Base-by-base conservation (phyloP, 2,113 vertebrate species). In the Empidonax traillii region DNA sequence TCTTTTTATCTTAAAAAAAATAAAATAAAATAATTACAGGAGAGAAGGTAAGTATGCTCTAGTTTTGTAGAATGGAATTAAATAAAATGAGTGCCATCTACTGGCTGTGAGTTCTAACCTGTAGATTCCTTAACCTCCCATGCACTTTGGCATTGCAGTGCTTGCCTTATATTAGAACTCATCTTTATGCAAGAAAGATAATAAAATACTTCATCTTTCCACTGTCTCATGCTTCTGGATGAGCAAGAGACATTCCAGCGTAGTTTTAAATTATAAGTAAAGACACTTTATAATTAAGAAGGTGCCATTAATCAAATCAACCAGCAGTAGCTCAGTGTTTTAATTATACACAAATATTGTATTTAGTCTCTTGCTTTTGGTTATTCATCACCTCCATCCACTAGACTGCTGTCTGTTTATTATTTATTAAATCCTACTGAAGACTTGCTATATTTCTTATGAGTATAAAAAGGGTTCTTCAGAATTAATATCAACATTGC, bases 311-410 rank as follows among this genome's bases (percentile, higher is more conserved):
- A 97, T 97, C 96, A 97, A 96, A 96, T 94, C 93, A 96, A 85
- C 92, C 75, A 95, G 89, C 93, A 86, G 77, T 81, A 97, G 91
- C 76, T 96, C 56, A 71, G 71, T 91, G 77, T 94, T 94, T 92
- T 97, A 97, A 97, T 97, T 92, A 88, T 46, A 86, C 91, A 96
- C 92, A 97, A 96, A 97, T 96, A 96, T 96, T 97, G 88, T 94
- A 93, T 88, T 95, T 92, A 96, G 95, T 93, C 75, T 95, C 67
- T 95, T 94, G 81, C 72, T 96, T 93, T 96, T 89, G 79, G 93
- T 97, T 97, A 96, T 97, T 96, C 94, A 96, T 97, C 96, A 96
- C 41, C 63, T 96, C 28, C 44, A 83, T 93, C 87, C 97, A 91
- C 88, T 96, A 96, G 92, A 94, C 63, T 96, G 86, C 88, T 95